These are phyloP conservation scores for Parus major DNA, from an alignment of 2,113 vertebrate species.

Conservation along the genomic window DNA sequence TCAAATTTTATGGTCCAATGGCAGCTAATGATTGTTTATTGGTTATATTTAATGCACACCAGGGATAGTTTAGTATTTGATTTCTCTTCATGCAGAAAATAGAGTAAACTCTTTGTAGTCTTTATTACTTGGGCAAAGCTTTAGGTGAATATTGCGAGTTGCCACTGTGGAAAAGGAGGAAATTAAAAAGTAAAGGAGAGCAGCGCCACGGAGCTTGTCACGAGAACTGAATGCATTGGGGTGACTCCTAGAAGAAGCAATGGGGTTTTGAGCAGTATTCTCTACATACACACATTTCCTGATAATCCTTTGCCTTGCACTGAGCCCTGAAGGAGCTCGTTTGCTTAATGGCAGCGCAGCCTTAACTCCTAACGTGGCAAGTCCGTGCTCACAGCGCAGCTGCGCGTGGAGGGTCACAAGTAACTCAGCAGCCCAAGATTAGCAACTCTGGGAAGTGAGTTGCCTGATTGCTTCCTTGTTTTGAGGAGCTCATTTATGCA, in stretches of 20 bases:
- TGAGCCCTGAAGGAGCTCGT: not conserved
- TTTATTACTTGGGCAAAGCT: constrained; percentile 32
- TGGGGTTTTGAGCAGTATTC: not conserved
- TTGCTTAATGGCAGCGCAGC: not conserved
- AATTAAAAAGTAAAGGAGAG: constrained; percentile 32
- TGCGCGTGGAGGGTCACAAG: not conserved
- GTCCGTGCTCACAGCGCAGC: not conserved
- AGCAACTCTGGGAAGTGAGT: constrained; percentile 22
- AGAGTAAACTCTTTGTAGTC: constrained; percentile 50
- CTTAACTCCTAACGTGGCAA: not conserved
- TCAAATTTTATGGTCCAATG: constrained; percentile 40
- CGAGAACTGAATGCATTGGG: not conserved
- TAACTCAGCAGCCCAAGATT: not conserved
- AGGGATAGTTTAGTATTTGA: constrained; percentile 42
- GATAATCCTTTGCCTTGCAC: not conserved
- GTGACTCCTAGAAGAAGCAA: not conserved
- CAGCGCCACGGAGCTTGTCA: rapidly evolving
- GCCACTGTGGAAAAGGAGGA: constrained; percentile 6
- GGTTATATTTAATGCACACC: constrained; percentile 60
- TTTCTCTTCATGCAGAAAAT: constrained; percentile 58
- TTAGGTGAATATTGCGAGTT: not conserved
- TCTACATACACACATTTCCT: not conserved
- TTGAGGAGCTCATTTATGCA: constrained; percentile 51
- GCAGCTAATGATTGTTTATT: constrained; percentile 63
- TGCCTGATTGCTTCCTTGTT: constrained; percentile 48